These are phyloP conservation scores for Phalacrocorax pelagicus DNA, from an alignment of 2,113 vertebrate species.

Conservation along the genomic window DNA sequence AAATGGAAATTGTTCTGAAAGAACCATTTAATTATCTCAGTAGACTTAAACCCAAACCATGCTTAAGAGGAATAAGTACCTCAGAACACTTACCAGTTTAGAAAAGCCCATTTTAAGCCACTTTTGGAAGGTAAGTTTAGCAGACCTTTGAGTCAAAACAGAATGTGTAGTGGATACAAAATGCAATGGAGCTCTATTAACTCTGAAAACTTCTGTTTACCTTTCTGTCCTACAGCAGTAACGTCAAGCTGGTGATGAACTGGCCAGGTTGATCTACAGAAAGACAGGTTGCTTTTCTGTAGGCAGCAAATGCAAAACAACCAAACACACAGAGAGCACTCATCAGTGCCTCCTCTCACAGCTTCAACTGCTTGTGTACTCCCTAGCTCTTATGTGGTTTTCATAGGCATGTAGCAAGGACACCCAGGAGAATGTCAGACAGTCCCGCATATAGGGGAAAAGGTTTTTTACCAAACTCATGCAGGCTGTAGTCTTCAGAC, in stretches of 20 bases:
- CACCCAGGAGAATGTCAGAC: neutral
- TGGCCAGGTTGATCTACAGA: neutral
- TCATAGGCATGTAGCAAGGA: accelerated
- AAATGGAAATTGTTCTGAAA: slow-evolving; percentile 46
- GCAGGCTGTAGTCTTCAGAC: neutral
- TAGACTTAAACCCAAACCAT: neutral
- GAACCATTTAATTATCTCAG: slow-evolving; percentile 48
- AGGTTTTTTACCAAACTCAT: neutral
- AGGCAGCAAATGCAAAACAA: neutral
- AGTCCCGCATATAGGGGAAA: neutral
- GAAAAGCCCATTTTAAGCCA: neutral
- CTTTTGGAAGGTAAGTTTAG: neutral
- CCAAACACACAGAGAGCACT: neutral
- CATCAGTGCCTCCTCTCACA: neutral
- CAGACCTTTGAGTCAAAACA: neutral
- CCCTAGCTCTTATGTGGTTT: neutral
- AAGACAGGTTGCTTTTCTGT: neutral
- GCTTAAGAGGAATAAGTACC: neutral
- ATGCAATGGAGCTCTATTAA: neutral
- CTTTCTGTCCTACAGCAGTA: neutral
- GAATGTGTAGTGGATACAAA: neutral
- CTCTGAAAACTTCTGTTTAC: neutral
- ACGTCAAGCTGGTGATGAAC: neutral
- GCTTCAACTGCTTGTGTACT: neutral
- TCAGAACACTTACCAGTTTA: neutral